phyloP scores from a whole-genome alignment of 1,140 invertebrate genomes.

The Ips nitidus region DNA sequence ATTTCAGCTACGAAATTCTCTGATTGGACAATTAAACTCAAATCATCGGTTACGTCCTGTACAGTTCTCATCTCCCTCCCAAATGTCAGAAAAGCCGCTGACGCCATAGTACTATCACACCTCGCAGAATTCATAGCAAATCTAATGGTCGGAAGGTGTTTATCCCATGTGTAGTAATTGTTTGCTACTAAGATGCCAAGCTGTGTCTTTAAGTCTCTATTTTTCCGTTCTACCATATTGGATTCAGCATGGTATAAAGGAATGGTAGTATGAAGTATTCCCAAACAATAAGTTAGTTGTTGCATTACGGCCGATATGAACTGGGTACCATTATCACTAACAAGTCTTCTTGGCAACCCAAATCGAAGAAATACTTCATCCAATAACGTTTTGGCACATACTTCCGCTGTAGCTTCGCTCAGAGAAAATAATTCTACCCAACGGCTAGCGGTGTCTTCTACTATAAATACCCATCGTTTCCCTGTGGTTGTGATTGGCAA shows the following conservation, averaged over 20 bases:
- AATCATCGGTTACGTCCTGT: slow-evolving; percentile 37
- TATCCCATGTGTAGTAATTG: slow-evolving; percentile 49
- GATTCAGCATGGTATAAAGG: slow-evolving; percentile 50
- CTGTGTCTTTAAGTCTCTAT: slow-evolving; percentile 51
- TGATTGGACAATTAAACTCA: slow-evolving; percentile 13
- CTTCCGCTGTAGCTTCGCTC: slow-evolving; percentile 31
- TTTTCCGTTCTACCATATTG: slow-evolving; percentile 52
- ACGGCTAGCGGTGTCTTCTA: slow-evolving; percentile 37
- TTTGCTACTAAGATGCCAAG: slow-evolving; percentile 42
- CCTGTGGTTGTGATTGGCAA: slow-evolving; percentile 23
- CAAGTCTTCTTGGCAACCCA: slow-evolving; percentile 28
- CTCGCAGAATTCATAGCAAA: slow-evolving; percentile 44
- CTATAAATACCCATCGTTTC: slow-evolving; percentile 34
- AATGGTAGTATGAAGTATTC: slow-evolving; percentile 41
- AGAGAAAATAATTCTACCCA: slow-evolving; percentile 40
- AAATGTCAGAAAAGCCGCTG: slow-evolving; percentile 44
- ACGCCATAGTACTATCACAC: slow-evolving; percentile 25
- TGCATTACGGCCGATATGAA: slow-evolving; percentile 25
- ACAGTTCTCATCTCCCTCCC: slow-evolving; percentile 49
- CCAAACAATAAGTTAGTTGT: not conserved
- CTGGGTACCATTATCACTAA: slow-evolving; percentile 39
- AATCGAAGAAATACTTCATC: slow-evolving; percentile 28
- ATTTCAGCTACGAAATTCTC: slow-evolving; percentile 30
- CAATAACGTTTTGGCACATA: slow-evolving; percentile 16
- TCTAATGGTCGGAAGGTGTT: slow-evolving; percentile 37